Conservation (phyloP, 53 echinoderm and acorn worm genomes). For the Stichopus horrens region DNA sequence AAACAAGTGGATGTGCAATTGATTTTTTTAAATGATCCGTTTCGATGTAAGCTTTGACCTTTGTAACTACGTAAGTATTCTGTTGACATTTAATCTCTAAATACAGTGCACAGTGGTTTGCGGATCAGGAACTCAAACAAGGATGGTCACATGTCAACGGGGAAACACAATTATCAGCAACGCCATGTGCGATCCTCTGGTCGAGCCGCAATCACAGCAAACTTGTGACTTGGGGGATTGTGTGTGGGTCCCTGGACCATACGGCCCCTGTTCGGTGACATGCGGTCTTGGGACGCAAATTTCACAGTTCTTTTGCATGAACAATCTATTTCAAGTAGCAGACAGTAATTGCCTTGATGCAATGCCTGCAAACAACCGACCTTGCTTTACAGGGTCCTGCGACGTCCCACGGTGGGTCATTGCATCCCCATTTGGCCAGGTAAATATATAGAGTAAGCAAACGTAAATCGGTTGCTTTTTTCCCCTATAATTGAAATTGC, state of each 20-base stretch:
- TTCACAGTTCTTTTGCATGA: neutral
- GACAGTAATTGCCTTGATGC: constrained; percentile 3
- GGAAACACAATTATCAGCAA: neutral
- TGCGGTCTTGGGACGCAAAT: neutral
- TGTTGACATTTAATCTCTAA: too few relatives aligned
- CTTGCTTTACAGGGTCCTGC: neutral
- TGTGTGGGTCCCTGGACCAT: neutral
- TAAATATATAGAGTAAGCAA: neutral
- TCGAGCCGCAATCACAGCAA: neutral
- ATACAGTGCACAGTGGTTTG: constrained; percentile 6
- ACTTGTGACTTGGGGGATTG: constrained; percentile 1
- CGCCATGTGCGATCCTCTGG: neutral
- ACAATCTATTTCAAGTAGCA: neutral
- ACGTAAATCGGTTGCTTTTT: too few relatives aligned
- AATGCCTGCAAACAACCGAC: neutral
- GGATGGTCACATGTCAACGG: neutral
- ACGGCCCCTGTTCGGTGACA: constrained; percentile 6
- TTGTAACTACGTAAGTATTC: too few relatives aligned
- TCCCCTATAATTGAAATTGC: too few relatives aligned
- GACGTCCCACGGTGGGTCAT: neutral
- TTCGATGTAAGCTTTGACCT: too few relatives aligned
- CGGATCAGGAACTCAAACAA: neutral
- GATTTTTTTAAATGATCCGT: neutral
- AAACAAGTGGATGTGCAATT: neutral
- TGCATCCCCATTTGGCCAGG: neutral